Base-by-base conservation (phyloP, 2,113 vertebrate species). In the Cynoglossus semilaevis region DNA sequence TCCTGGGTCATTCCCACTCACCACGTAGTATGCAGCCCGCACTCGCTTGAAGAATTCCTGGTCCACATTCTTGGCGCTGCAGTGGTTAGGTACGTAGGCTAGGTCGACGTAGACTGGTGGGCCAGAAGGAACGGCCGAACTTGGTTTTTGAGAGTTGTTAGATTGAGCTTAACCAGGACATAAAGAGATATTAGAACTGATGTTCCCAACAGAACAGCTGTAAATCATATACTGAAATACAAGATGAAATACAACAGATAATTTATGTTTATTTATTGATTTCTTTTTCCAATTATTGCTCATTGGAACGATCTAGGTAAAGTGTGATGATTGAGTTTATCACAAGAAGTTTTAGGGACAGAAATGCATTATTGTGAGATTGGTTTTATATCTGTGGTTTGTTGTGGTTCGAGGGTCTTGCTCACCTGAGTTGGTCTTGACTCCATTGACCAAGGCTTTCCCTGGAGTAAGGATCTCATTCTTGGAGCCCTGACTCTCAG, bases 71-170 rank as follows among this genome's bases (percentile, higher is more conserved):
- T 99, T 99, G 48, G 93, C 95, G 43, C 94, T 99, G 90, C 97
- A 98, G 35, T 99, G 97, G 83, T 99, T 99, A 58, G 97, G 97
- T 77, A 99, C 93, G 51, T 99, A 99, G 29, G 96, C 97, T 78
- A 99, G 91, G 83, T 99, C 97, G 64, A 99, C 94, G 0, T 99
- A 99, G 48, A 99, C 86, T 0, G 97, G 94, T 2, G 91, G 83
- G 9, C 94, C 94, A 29, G 91, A 47, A 54, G 92, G 80, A 51
- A 87, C 66, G 15, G 81, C 82, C 3, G 87, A 66, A 62, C 59
- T 65, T 1, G 74, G 45, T 73, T 92, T 92, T 60, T 86, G 85
- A 64, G 80, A 58, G 78, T 77, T 80, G 40, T 80, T 86, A 71
- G 70, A 89, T 90, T 61, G 46, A 81, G 56, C 52, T 38, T 41